Percentiles rank a stretch among this genome's conserved stretches.
Conservation (phyloP, 2,888 invertebrate genomes). For the Apodemia zela region DNA sequence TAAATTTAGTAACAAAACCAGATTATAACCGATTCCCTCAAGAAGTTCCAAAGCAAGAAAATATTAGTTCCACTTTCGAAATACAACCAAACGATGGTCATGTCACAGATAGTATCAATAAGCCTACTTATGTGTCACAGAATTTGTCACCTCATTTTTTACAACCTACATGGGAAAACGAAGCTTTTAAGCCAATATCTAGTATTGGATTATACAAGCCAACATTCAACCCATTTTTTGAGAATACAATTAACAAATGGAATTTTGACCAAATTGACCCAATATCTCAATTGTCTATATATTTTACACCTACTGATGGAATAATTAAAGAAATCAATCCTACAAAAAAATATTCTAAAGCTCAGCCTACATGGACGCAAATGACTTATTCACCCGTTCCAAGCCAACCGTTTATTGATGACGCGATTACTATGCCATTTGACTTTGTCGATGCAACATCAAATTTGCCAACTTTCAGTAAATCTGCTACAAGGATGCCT, state of each 20-base stretch:
- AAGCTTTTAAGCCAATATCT: not conserved
- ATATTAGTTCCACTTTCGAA: too few species aligned
- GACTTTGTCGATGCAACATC: not conserved
- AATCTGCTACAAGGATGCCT: not conserved
- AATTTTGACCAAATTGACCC: not conserved
- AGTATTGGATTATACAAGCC: not conserved
- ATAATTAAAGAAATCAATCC: not conserved
- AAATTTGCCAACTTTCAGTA: not conserved
- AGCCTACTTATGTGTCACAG: too few species aligned
- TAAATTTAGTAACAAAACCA: too few species aligned
- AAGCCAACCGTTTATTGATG: not conserved
- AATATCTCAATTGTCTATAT: not conserved
- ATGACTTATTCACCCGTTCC: not conserved
- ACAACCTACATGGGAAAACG: too few species aligned
- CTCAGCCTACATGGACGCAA: not conserved
- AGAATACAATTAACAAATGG: not conserved
- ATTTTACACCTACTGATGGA: not conserved
- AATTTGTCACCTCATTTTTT: too few species aligned
- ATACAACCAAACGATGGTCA: too few species aligned
- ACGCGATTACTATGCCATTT: not conserved
- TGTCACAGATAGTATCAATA: too few species aligned
- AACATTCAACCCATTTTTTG: not conserved
- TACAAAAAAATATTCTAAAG: not conserved
- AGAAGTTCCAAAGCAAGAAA: too few species aligned
- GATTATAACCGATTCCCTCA: too few species aligned